A percentile compares a stretch with the other conserved stretches of the same genome.
Evolutionary conservation across 2,113 vertebrate species (phyloP).

Genomic region (Desmodus rotundus): DNA sequence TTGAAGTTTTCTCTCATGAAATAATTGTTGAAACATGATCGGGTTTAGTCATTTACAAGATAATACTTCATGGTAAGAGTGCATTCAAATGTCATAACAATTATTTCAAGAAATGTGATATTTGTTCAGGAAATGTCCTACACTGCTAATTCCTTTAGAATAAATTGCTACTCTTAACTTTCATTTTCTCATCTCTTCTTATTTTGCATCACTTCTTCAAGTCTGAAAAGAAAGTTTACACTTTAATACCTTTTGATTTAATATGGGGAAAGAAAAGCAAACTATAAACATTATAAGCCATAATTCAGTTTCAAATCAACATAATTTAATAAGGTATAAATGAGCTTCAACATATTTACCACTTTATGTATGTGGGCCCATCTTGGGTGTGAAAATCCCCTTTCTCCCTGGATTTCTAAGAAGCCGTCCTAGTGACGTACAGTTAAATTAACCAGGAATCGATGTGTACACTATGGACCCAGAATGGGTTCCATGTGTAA

Average conservation of each 20-base stretch:
- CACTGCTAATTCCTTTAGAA: neutral
- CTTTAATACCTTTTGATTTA: neutral
- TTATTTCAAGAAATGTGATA: slow-evolving; percentile 28
- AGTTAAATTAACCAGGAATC: neutral
- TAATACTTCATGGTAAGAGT: neutral
- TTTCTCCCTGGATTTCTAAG: neutral
- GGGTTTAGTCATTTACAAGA: slow-evolving; percentile 17
- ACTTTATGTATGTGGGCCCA: neutral
- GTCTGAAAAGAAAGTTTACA: neutral
- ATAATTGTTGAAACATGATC: slow-evolving; percentile 24
- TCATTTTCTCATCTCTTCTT: neutral
- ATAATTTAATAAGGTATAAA: neutral
- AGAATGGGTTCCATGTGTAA: neutral
- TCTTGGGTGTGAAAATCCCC: neutral
- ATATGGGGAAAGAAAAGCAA: neutral
- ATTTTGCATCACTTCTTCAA: neutral
- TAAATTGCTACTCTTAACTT: neutral
- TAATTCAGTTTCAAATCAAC: neutral
- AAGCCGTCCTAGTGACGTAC: neutral
- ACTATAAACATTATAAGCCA: neutral
- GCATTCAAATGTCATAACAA: slow-evolving; percentile 49
- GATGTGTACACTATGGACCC: neutral
- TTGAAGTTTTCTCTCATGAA: neutral
- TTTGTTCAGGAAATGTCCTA: neutral
- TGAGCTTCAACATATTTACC: neutral